Conservation (phyloP, 2,797 vertebrate species). For the Taeniopygia guttata region DNA sequence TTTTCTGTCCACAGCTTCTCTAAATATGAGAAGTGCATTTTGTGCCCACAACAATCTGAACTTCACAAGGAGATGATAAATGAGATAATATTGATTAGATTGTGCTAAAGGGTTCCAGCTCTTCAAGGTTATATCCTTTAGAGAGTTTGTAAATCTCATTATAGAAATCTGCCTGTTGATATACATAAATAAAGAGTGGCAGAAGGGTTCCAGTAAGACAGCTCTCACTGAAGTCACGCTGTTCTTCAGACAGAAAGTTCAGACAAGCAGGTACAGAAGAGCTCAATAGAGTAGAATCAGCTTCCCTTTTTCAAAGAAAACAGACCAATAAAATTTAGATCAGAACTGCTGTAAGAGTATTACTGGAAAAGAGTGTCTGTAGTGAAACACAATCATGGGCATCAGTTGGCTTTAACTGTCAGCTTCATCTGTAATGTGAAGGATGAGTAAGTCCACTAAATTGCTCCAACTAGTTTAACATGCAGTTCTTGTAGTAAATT, state of each 20-base stretch:
- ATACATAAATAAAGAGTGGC: slow-evolving; percentile 58
- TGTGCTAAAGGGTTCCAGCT: slow-evolving; percentile 38
- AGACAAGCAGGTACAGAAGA: neutral
- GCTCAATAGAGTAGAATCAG: neutral
- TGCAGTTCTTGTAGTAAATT: neutral
- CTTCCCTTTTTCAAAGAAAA: neutral
- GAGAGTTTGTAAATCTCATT: slow-evolving; percentile 62
- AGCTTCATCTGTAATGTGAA: neutral
- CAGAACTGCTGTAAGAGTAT: neutral
- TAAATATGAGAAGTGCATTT: slow-evolving; percentile 52
- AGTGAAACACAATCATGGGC: neutral
- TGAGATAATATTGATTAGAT: slow-evolving; percentile 59
- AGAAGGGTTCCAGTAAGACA: slow-evolving; percentile 20
- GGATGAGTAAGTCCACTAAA: neutral
- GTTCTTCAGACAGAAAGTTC: slow-evolving; percentile 29
- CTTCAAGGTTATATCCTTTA: slow-evolving; percentile 62
- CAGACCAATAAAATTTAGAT: neutral
- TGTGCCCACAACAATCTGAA: slow-evolving; percentile 1
- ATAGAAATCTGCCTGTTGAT: slow-evolving; percentile 56
- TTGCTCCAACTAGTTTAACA: neutral
- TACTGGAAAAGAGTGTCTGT: neutral
- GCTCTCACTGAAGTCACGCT: neutral
- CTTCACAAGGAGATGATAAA: slow-evolving; percentile 61
- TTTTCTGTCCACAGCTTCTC: slow-evolving; percentile 4
- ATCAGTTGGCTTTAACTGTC: neutral